A percentile compares a stretch with the other conserved stretches of the same genome.
These are phyloP conservation scores for Drosophila guanche DNA, from an alignment of 1,140 invertebrate genomes.

Conservation along the genomic window DNA sequence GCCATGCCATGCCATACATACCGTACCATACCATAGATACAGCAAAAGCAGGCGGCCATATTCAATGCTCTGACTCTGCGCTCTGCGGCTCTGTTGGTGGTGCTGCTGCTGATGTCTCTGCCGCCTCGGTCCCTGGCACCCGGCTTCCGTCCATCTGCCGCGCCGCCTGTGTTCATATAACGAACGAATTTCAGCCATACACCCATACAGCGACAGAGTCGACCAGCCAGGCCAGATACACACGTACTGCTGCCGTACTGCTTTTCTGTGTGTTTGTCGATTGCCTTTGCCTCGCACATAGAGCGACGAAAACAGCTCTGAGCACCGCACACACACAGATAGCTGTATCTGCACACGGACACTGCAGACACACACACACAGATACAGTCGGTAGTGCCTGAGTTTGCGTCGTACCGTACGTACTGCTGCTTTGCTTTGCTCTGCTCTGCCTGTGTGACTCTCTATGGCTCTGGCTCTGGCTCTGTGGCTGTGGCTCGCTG, in stretches of 20 bases:
- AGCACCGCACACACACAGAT: constrained; percentile 34
- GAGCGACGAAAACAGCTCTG: constrained; percentile 50
- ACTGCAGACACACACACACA: constrained; percentile 43
- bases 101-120: constrained; percentile 16
- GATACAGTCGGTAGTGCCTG: constrained; percentile 48
- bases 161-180: constrained; percentile 69
- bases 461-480: constrained; percentile 28
- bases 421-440: constrained; percentile 17
- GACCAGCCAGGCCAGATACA: constrained; percentile 68
- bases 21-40: constrained; percentile 29
- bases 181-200: constrained; percentile 51
- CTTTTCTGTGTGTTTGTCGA: constrained; percentile 24
- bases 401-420: constrained; percentile 70
- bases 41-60: constrained; percentile 59
- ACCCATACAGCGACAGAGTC: constrained; percentile 29
- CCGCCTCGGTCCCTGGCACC: not conserved
- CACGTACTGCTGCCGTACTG: constrained; percentile 25
- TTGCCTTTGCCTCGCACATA: constrained; percentile 49
- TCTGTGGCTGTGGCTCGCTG: constrained; percentile 28
- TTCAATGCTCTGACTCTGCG: constrained; percentile 63
- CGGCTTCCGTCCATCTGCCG: constrained; percentile 15
- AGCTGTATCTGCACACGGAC: constrained; percentile 17
- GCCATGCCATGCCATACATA: constrained; percentile 10
- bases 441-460: constrained; percentile 40
- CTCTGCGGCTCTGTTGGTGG: constrained; percentile 23